A percentile compares a stretch with the other conserved stretches of the same genome.
Conservation (phyloP, 2,888 invertebrate genomes). For the Ichneumoninae sp. region DNA sequence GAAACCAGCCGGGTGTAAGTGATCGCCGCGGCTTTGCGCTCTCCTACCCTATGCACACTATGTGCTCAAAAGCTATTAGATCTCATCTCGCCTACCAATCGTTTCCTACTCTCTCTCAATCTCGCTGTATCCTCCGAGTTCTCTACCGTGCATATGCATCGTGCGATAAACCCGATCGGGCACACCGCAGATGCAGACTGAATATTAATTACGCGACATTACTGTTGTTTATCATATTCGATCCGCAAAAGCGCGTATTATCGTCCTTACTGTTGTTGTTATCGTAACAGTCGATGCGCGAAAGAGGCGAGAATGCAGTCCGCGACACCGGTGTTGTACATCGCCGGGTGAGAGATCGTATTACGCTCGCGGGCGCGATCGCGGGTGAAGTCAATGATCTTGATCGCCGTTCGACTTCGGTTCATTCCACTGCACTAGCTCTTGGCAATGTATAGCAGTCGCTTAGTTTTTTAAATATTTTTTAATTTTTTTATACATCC, state of each 20-base stretch:
- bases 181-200: not conserved
- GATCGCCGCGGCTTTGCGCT: slow-evolving; percentile 37
- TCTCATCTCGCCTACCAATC: slow-evolving; percentile 58
- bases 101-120: slow-evolving; percentile 52
- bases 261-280: slow-evolving; percentile 10
- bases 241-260: not conserved
- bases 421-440: slow-evolving; percentile 2
- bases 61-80: slow-evolving; percentile 53
- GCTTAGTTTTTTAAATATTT: not conserved
- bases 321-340: not conserved
- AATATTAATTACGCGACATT: not conserved
- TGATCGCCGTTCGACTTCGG: slow-evolving; percentile 66
- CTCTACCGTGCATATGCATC: not conserved
- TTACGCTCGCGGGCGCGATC: slow-evolving; percentile 66
- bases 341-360: slow-evolving; percentile 57
- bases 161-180: not conserved
- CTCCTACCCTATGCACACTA: slow-evolving; percentile 25
- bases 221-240: not conserved
- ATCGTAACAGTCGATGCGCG: slow-evolving; percentile 51
- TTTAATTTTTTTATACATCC: not conserved
- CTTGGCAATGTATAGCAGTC: not conserved
- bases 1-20: slow-evolving; percentile 49
- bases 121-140: slow-evolving; percentile 28
- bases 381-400: slow-evolving; percentile 69
- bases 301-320: slow-evolving; percentile 40